Conservation (phyloP, 1,140 invertebrate genomes). For the Neomicropteryx cornuta region DNA sequence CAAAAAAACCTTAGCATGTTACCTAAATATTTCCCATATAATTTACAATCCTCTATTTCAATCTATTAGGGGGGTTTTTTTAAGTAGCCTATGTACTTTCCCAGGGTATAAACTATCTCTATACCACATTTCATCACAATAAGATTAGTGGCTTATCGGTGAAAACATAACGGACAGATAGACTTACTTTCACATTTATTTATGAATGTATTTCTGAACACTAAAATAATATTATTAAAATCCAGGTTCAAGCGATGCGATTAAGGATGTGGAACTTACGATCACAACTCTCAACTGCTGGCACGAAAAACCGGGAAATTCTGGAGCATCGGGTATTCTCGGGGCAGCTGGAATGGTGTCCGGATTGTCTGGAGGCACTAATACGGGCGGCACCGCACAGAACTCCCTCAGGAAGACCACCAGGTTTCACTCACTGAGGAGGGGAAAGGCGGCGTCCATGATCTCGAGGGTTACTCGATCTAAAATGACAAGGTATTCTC, state of each 20-base stretch:
- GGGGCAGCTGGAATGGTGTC: constrained; percentile 15
- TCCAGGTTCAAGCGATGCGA: constrained; percentile 50
- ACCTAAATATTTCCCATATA: no score
- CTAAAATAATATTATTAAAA: constrained; percentile 8
- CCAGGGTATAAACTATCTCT: no score
- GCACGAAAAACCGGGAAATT: no score
- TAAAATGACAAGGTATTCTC: constrained; percentile 30
- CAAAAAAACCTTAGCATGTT: no score
- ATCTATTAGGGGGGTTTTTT: no score
- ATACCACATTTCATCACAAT: no score
- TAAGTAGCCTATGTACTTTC: no score
- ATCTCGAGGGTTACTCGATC: constrained; percentile 22
- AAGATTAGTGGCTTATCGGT: no score
- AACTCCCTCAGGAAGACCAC: constrained; percentile 37
- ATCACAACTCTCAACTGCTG: constrained; percentile 67
- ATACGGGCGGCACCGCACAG: constrained; percentile 23
- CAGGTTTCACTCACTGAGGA: constrained; percentile 41
- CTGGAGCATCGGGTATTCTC: constrained; percentile 17
- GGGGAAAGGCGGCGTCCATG: constrained; percentile 34
- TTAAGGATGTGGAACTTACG: constrained; percentile 76
- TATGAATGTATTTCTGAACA: not conserved
- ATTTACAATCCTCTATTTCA: no score
- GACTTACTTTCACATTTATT: not conserved
- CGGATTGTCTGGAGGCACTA: constrained; percentile 19
- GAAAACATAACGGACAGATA: no score